A percentile compares a stretch with the other conserved stretches of the same genome.
Evolutionary conservation across 2,888 invertebrate genomes (phyloP).

Genomic region (Halocaridina rubra): DNA sequence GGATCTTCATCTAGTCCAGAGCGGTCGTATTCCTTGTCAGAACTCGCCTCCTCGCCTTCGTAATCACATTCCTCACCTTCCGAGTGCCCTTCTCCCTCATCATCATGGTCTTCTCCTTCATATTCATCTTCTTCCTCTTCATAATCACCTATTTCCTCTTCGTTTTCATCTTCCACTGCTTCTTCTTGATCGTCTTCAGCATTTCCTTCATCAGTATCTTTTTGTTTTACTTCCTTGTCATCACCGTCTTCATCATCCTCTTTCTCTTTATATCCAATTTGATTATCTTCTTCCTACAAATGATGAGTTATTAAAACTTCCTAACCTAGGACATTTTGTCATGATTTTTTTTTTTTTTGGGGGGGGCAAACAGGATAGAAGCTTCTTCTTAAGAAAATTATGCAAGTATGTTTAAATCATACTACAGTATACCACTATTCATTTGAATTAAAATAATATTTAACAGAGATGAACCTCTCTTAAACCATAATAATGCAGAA

Average conservation of each 20-base stretch:
- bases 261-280: not conserved
- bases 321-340: not conserved
- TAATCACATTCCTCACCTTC: not conserved
- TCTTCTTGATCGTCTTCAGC: not conserved
- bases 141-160: not conserved
- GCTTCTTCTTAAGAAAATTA: not conserved
- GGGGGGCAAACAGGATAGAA: not conserved
- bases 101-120: not conserved
- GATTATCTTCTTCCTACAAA: not conserved
- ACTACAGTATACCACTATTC: no score
- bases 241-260: not conserved
- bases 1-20: not conserved
- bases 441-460: no score
- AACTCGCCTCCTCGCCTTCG: not conserved
- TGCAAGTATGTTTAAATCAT: no score
- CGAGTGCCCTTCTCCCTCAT: constrained; percentile 3
- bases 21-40: not conserved
- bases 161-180: not conserved
- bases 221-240: not conserved
- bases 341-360: not conserved
- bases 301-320: no score
- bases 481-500: no score
- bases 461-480: no score
- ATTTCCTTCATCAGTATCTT: not conserved
- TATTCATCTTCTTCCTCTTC: not conserved